These are phyloP conservation scores for Muntiacus muntjak DNA, from an alignment of 2,113 vertebrate species.

Conservation along the genomic window DNA sequence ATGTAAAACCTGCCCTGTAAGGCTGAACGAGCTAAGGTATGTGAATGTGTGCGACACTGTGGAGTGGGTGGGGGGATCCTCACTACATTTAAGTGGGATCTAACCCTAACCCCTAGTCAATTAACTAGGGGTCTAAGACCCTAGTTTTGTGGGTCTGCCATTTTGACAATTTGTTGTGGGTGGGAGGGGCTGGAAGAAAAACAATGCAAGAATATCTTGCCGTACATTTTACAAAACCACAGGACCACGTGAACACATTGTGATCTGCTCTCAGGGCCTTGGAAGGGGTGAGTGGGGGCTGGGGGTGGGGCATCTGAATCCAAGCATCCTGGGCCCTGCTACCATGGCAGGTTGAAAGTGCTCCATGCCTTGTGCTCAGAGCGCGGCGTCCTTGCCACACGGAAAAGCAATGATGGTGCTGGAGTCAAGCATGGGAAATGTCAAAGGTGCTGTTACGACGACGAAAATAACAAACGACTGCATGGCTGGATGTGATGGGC, in stretches of 20 bases:
- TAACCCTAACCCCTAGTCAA: neutral
- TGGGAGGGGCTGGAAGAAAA: neutral
- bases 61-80: neutral
- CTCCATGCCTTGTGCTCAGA: neutral
- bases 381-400: neutral
- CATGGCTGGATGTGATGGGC: neutral
- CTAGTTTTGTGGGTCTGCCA: neutral
- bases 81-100: neutral
- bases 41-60: neutral
- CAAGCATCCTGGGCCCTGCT: too few species aligned
- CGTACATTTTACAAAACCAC: neutral
- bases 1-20: neutral
- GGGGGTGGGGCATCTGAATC: neutral
- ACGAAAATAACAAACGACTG: slow-evolving; percentile 23
- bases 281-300: neutral
- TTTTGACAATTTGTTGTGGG: neutral
- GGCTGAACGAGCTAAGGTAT: neutral
- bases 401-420: neutral
- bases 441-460: slow-evolving; percentile 4
- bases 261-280: neutral
- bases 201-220: neutral
- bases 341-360: neutral
- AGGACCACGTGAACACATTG: neutral
- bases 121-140: neutral
- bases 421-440: slow-evolving; percentile 6